Evolutionary conservation across 2,888 invertebrate species (phyloP).

Genomic region (Nephrotoma appendiculata): DNA sequence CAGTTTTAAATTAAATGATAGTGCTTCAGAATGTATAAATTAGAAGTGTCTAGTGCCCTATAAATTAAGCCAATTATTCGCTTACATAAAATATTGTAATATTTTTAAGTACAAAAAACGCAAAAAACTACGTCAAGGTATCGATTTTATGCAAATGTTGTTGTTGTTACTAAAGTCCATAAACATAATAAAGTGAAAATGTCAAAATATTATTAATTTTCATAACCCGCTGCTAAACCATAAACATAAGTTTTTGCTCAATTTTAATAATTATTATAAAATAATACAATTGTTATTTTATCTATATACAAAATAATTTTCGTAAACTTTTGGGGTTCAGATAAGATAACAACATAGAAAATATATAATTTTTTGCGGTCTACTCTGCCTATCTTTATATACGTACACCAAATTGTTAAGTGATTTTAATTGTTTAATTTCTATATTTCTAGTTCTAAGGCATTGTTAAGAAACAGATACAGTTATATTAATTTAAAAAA

Average conservation of each 20-base stretch:
- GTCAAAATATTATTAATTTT: not conserved
- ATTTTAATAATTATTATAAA: not conserved
- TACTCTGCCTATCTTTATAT: not conserved
- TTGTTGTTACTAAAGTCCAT: not conserved
- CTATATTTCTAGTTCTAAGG: not conserved
- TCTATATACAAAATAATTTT: not conserved
- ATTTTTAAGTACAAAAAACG: not conserved
- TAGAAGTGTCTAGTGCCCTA: not conserved
- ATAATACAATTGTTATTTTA: not conserved
- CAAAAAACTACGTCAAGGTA: not conserved
- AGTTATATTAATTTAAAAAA: not conserved
- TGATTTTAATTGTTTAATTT: not conserved
- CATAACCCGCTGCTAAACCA: no score
- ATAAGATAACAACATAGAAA: not conserved
- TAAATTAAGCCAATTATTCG: not conserved
- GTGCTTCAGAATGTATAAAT: not conserved
- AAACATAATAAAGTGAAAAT: not conserved
- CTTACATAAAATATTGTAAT: not conserved
- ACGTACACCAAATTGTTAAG: not conserved
- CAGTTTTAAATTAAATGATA: not conserved
- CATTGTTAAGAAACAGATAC: not conserved
- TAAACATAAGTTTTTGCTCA: no score
- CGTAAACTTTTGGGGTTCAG: not conserved
- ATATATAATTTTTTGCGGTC: not conserved
- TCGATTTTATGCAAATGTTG: not conserved